Evolutionary conservation across 2,797 vertebrate species (phyloP).

Genomic region (Pseudopleuronectes americanus): DNA sequence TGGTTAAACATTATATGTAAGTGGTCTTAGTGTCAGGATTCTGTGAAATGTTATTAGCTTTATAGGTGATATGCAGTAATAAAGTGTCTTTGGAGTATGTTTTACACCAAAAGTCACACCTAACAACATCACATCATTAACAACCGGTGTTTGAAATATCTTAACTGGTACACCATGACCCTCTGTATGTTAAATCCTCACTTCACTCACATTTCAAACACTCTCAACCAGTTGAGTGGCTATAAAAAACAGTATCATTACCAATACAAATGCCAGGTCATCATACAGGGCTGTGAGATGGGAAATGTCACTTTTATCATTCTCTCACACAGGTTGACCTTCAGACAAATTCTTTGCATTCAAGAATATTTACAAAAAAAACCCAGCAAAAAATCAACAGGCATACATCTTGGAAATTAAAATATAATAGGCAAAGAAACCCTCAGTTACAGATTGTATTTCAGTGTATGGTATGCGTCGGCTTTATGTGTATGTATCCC

Average conservation of each 20-base stretch:
- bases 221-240: background rate
- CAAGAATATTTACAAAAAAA: background rate
- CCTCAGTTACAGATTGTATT: background rate
- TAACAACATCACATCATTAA: conserved; percentile 1
- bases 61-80: background rate
- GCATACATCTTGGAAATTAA: background rate
- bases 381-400: background rate
- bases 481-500: background rate
- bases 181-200: background rate
- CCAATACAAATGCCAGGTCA: conserved; percentile 17
- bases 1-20: too few relatives aligned
- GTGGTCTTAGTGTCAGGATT: too few relatives aligned
- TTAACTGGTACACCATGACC: too few relatives aligned
- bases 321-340: background rate
- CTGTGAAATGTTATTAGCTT: too few relatives aligned
- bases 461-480: background rate
- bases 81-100: background rate
- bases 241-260: conserved; percentile 15
- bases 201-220: background rate
- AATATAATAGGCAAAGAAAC: background rate
- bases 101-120: background rate
- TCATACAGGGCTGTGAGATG: conserved; percentile 3
- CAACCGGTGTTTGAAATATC: background rate
- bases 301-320: conserved; percentile 12
- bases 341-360: conserved; percentile 10